phyloP scores from a whole-genome alignment of 2,113 vertebrate genomes.

The Passerina amoena region DNA sequence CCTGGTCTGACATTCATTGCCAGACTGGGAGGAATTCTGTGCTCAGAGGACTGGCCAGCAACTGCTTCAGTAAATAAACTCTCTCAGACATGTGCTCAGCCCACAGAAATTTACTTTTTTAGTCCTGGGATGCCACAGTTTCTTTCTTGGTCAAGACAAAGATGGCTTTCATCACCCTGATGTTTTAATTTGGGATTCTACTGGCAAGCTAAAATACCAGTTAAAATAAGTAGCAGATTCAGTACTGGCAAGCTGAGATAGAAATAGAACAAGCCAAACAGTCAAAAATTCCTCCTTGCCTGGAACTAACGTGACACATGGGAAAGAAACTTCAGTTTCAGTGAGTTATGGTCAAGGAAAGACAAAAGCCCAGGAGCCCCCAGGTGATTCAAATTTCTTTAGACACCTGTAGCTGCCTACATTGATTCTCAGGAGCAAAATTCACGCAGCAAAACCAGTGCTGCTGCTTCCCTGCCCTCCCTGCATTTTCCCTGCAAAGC shows the following conservation, averaged over 20 bases:
- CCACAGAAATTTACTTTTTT: slow-evolving; percentile 37
- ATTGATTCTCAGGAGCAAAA: background rate
- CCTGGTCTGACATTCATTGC: background rate
- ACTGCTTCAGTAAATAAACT: slow-evolving; percentile 9
- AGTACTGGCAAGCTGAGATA: background rate
- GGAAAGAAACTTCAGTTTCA: background rate
- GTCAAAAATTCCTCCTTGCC: background rate
- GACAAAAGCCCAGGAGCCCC: background rate
- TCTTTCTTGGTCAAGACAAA: slow-evolving; percentile 2
- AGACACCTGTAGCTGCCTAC: background rate
- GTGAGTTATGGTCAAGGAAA: fast-evolving
- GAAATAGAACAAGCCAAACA: background rate
- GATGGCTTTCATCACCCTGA: background rate
- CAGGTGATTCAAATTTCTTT: background rate
- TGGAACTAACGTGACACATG: background rate
- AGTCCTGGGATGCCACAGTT: background rate
- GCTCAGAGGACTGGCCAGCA: background rate
- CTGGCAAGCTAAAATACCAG: background rate
- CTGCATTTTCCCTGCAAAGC: background rate
- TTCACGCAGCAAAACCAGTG: background rate
- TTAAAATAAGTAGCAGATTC: background rate
- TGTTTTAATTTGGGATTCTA: background rate
- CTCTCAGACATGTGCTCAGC: slow-evolving; percentile 11
- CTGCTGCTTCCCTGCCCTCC: background rate
- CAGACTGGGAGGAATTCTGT: background rate